Evolutionary conservation across 1,140 invertebrate species (phyloP).

Genomic region (Onthophagus taurus): DNA sequence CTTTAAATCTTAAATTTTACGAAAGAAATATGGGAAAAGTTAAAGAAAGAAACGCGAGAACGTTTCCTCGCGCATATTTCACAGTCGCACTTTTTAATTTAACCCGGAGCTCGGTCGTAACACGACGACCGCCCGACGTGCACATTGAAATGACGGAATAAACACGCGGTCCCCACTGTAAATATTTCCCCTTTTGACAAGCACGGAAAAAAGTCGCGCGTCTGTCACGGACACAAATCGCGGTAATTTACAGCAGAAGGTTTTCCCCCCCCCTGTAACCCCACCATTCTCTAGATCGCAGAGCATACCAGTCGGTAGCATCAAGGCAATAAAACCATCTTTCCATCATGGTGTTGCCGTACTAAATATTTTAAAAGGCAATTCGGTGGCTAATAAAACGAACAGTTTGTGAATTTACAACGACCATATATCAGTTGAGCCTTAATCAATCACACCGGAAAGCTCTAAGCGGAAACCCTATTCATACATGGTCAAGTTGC

Average conservation of each 20-base stretch:
- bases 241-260: conserved; percentile 15
- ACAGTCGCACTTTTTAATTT: too few relatives aligned
- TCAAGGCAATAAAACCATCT: conserved; percentile 10
- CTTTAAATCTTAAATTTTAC: too few relatives aligned
- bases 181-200: conserved; percentile 11
- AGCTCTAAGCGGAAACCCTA: conserved; percentile 9
- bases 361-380: conserved; percentile 17
- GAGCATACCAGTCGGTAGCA: too few relatives aligned
- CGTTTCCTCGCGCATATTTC: too few relatives aligned
- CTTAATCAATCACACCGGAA: conserved; percentile 14
- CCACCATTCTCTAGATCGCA: conserved; percentile 3
- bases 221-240: conserved; percentile 16
- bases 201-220: conserved; percentile 12
- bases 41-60: too few relatives aligned
- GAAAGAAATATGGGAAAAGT: too few relatives aligned
- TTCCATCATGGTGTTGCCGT: conserved; percentile 5
- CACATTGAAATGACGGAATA: too few relatives aligned
- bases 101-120: too few relatives aligned
- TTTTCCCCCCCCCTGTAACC: not conserved
- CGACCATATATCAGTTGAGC: conserved; percentile 21
- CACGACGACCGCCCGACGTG: too few relatives aligned
- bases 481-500: conserved; percentile 14
- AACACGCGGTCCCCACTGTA: too few relatives aligned
- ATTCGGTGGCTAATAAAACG: conserved; percentile 24
- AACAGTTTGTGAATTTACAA: conserved; percentile 24